Base-by-base conservation (phyloP, 2,797 vertebrate genomes). In the Orestias chungarensis region DNA sequence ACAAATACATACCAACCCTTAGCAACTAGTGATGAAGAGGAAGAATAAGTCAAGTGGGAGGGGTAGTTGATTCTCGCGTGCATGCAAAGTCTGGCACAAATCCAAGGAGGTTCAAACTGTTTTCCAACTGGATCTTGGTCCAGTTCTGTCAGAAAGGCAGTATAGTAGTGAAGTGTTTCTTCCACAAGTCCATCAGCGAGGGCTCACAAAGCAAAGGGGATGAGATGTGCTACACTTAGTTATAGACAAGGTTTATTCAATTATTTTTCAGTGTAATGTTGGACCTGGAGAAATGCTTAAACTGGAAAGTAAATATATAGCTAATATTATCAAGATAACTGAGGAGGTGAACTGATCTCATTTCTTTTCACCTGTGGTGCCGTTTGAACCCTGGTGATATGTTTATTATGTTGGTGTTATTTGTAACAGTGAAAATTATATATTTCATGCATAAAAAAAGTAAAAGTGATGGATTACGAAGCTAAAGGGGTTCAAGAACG, bases 1-100 rank as follows among this genome's bases (percentile, higher is more conserved):
- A 35, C 20, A 81, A 82, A 72, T 54, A 78, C 80, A n/a, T 84
- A 27, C 31, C 64, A 82, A 80, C 43, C 73, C 17, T 43, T 25
- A 14, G 20, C 73, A 82, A 55, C 70, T 27, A 25, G 44, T 74
- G 64, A 76, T 64, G 78, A 9, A 23, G 6, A 72, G n/a, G 75
- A 79, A 71, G 15, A 64, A 68, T 10, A 68, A 25, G 7, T 76
- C 17, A 67, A 62, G 66, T 74, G 49, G 73, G 57, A 85, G 73
- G 68, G 81, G 80, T 31, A 70, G 73, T 52, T 75, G 25, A 25
- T 66, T 82, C 23, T 77, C 40, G 18, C 55, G 27, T 59, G 43
- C 44, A 82, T 49, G 74, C 43, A 76, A 65, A 66, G 67, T 23
- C 65, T 75, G 65, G 71, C 46, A 67, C 43, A 68, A 69, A 77